phyloP scores from a whole-genome alignment of 2,888 invertebrate species.

The Sinhomidia bicolor region DNA sequence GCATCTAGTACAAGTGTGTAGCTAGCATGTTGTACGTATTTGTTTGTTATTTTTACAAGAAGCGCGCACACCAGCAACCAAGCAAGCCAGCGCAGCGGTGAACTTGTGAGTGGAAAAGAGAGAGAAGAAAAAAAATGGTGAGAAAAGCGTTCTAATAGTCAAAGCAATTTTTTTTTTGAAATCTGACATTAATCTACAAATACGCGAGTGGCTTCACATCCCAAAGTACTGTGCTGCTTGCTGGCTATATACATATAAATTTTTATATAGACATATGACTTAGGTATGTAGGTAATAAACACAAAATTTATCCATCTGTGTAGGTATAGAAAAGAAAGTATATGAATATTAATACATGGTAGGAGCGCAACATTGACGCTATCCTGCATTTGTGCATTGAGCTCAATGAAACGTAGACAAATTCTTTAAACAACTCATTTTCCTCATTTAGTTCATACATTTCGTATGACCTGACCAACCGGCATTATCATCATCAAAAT shows the following conservation, averaged over 20 bases:
- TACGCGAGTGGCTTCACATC: slow-evolving; percentile 33
- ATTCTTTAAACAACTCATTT: slow-evolving; percentile 63
- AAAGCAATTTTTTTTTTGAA: slow-evolving; percentile 52
- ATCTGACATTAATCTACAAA: slow-evolving; percentile 53
- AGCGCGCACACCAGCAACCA: slow-evolving; percentile 8
- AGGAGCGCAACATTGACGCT: not conserved
- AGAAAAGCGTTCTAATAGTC: slow-evolving; percentile 15
- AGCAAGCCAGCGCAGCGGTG: too few species aligned
- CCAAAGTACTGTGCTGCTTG: too few species aligned
- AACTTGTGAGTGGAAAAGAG: too few species aligned
- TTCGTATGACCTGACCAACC: slow-evolving; percentile 54
- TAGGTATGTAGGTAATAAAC: too few species aligned
- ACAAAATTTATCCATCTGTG: not conserved
- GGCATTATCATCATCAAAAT: slow-evolving; percentile 29
- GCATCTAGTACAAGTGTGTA: slow-evolving; percentile 27
- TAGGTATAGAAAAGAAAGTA: slow-evolving; percentile 15
- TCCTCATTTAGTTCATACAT: slow-evolving; percentile 53
- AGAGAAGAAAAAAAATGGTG: too few species aligned
- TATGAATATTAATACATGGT: not conserved
- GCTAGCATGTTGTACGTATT: slow-evolving; percentile 29
- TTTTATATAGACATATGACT: not conserved
- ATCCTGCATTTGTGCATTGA: slow-evolving; percentile 1
- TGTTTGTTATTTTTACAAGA: slow-evolving; percentile 41
- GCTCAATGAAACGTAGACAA: slow-evolving; percentile 63
- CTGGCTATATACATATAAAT: not conserved